Evolutionary conservation across 2,797 vertebrate species (phyloP).

Genomic region (Sorex maritimensis): DNA sequence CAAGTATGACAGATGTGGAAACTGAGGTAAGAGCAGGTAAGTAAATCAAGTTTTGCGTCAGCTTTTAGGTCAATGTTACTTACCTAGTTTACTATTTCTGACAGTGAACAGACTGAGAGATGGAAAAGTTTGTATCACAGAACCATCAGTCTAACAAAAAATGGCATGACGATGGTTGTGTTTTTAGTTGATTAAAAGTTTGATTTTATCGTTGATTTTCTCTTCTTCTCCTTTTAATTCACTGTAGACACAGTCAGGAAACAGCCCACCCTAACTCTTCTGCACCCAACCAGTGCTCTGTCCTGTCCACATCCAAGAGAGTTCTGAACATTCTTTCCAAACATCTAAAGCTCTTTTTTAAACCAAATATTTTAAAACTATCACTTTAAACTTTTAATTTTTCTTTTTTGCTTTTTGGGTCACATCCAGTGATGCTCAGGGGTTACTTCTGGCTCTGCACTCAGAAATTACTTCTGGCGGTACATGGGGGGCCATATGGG

Average conservation of each 20-base stretch:
- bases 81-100: background rate
- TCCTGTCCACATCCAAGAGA: background rate
- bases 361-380: conserved; percentile 4
- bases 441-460: too few relatives aligned
- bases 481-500: too few relatives aligned
- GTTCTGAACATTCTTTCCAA: conserved; percentile 38
- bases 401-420: too few relatives aligned
- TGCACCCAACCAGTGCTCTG: background rate
- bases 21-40: background rate
- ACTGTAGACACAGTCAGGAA: background rate
- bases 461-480: too few relatives aligned
- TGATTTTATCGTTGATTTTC: background rate
- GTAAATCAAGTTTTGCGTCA: background rate
- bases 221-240: background rate
- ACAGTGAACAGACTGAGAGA: background rate
- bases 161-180: background rate
- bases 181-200: conserved; percentile 6
- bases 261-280: background rate
- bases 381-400: background rate
- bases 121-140: background rate
- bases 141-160: background rate
- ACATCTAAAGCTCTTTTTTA: background rate
- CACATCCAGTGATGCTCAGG: too few relatives aligned
- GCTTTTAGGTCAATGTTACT: background rate
- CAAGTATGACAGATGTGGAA: background rate